These are phyloP conservation scores for Thera obeliscata DNA, from an alignment of 2,888 invertebrate species.

Conservation along the genomic window DNA sequence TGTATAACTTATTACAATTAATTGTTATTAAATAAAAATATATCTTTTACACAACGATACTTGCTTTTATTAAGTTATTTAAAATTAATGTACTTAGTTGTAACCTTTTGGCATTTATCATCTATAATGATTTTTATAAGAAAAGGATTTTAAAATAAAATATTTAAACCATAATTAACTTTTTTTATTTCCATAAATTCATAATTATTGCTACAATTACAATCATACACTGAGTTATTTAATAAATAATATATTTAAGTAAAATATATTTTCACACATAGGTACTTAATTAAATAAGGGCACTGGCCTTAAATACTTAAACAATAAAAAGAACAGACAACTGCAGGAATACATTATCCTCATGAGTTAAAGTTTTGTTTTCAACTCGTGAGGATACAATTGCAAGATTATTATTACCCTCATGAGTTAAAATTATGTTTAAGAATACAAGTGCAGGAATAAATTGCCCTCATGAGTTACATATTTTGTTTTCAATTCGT, in stretches of 20 bases:
- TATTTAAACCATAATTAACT: neutral
- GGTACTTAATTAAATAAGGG: neutral
- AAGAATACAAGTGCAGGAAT: too few species aligned
- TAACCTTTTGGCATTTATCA: slow-evolving; percentile 9
- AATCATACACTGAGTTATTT: neutral
- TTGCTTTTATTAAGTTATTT: slow-evolving; percentile 3
- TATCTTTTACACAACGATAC: neutral
- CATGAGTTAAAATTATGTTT: too few species aligned
- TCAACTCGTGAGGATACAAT: slow-evolving; percentile 11
- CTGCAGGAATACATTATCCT: slow-evolving; percentile 1
- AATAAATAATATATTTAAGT: neutral
- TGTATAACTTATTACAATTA: too few species aligned
- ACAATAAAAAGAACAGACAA: neutral
- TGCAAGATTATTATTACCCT: too few species aligned
- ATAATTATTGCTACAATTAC: slow-evolving; percentile 6
- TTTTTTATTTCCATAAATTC: slow-evolving; percentile 3
- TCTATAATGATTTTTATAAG: slow-evolving; percentile 5
- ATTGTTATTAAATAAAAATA: too few species aligned
- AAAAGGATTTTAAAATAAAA: slow-evolving; percentile 13
- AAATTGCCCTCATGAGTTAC: too few species aligned
- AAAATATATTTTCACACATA: neutral
- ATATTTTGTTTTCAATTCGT: neutral
- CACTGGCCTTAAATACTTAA: neutral
- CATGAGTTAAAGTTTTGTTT: slow-evolving; percentile 9
- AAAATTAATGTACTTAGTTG: slow-evolving; percentile 5